Conservation (phyloP, 2,797 vertebrate genomes). For the Sebastes vulpes region DNA sequence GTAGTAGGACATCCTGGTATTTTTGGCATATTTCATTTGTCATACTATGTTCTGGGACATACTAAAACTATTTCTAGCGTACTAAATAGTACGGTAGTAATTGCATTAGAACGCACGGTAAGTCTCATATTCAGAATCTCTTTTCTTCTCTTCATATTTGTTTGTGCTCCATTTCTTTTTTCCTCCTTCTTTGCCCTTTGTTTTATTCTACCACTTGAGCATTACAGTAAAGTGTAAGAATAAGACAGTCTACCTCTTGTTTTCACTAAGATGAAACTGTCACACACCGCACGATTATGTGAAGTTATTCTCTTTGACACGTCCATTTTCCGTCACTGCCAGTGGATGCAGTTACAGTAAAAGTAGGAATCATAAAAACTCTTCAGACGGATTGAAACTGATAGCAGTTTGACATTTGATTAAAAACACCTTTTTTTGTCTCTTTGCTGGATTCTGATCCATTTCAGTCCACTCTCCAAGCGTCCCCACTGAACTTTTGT, state of each 20-base stretch:
- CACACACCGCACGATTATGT: neutral
- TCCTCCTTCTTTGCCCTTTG: neutral
- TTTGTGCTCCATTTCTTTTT: neutral
- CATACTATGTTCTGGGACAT: too few species aligned
- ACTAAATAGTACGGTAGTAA: too few species aligned
- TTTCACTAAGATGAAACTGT: neutral
- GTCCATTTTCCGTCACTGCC: neutral
- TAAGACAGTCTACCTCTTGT: neutral
- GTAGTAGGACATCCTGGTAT: too few species aligned
- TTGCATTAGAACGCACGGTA: too few species aligned
- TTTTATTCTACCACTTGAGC: neutral
- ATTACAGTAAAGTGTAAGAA: neutral
- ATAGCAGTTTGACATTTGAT: conserved; percentile 17
- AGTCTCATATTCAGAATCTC: neutral
- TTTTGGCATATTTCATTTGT: too few species aligned
- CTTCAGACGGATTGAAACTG: conserved; percentile 11
- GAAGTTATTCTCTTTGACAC: neutral
- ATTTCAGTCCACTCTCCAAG: neutral
- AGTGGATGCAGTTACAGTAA: neutral
- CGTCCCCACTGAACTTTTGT: conserved; percentile 16
- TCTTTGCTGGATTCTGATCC: conserved; percentile 18
- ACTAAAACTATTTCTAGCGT: too few species aligned
- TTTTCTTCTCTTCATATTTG: neutral
- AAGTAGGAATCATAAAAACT: conserved; percentile 7
- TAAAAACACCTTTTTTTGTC: conserved; percentile 28